Base-by-base conservation (phyloP, 2,113 vertebrate species). In the Copsychus sechellarum region DNA sequence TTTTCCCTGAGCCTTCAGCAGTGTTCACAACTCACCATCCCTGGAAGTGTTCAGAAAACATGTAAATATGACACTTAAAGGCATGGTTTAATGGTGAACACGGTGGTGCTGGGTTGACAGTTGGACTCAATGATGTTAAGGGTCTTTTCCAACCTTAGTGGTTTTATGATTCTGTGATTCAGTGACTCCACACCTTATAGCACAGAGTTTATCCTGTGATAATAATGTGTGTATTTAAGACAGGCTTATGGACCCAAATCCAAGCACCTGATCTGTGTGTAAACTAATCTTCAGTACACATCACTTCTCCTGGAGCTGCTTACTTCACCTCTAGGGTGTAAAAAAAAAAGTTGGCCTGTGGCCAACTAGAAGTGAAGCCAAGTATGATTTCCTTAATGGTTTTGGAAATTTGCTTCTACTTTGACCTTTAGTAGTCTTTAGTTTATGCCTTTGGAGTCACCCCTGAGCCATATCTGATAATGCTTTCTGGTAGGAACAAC, bases 281-380 rank as follows among this genome's bases (percentile, higher is more conserved):
- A 45, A 90, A 62, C 11, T 40, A 31, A 48, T 36, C 31, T 45
- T 56, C 8, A 74, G 24, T 18, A 71, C 3, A 64, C 11, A 51
- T 22, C 4, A 17, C 5, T 62, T 83, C 47, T 79, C 18, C 34
- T 33, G 33, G 14, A 60, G 7, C 51, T 4, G 0, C 11, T 71
- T 19, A 50, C 8, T 43, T 42, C 34, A 58, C 4, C 4, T 1
- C 6, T 19, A 70, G 28, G 2, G 8, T 3, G 1, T 25, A 2
- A 7, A 34, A 31, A 19, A 14, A 11, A 31, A 62, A 5, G n/a
- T n/a, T 36, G 36, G 36, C 36, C 40, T 79, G 23, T 61, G 40
- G 25, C 13, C 15, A 34, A 22, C 22, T 76, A 64, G 48, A 91
- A 94, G 8, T 5, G n/a, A 92, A 86, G 2, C 6, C 69, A 91